A percentile compares a stretch with the other conserved stretches of the same genome.
Evolutionary conservation across 2,113 vertebrate genomes (phyloP).

Genomic region (Numida meleagris): DNA sequence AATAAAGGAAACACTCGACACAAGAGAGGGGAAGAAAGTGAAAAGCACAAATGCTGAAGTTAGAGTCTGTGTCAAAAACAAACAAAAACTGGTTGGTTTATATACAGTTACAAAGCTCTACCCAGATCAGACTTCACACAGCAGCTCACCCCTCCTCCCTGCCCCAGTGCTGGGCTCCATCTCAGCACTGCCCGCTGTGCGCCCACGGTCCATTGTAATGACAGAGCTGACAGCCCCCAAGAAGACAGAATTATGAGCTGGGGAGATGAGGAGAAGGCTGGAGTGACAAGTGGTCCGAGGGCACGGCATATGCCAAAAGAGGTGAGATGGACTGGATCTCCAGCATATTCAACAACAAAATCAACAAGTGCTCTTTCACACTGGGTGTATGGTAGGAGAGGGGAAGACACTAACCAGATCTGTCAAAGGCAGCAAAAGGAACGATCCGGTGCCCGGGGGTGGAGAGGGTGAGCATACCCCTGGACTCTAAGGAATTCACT

Average conservation of each 20-base stretch:
- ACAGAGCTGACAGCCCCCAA: background rate
- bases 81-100: background rate
- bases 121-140: background rate
- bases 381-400: rapidly evolving
- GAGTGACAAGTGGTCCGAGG: background rate
- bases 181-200: rapidly evolving
- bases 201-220: rapidly evolving
- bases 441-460: background rate
- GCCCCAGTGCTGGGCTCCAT: rapidly evolving
- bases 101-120: background rate
- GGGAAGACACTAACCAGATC: background rate
- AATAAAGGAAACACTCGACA: background rate
- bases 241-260: background rate
- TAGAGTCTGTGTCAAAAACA: background rate
- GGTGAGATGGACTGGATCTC: background rate
- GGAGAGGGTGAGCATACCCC: background rate
- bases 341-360: background rate
- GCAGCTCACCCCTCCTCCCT: background rate
- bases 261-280: background rate
- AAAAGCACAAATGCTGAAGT: background rate
- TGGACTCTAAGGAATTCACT: background rate
- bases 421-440: background rate
- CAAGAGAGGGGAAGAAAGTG: background rate
- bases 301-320: background rate
- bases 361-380: background rate